phyloP scores from a whole-genome alignment of 2,113 vertebrate genomes.

The Mionectes macconnelli region DNA sequence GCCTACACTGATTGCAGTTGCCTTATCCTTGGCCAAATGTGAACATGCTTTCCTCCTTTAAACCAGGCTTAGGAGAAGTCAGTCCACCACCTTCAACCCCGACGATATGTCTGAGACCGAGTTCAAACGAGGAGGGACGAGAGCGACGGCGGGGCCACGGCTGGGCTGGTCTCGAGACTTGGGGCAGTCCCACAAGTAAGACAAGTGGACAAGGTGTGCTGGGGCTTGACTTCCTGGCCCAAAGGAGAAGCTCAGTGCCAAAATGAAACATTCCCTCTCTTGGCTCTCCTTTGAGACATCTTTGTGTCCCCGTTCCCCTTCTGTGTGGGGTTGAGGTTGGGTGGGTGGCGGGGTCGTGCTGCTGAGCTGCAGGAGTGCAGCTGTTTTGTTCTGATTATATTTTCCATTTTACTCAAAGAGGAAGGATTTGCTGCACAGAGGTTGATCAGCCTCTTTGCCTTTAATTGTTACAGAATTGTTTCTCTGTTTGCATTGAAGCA shows the following conservation, averaged over 20 bases:
- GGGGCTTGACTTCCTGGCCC: rapidly evolving
- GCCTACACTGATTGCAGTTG: background rate
- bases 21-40: background rate
- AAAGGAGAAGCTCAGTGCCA: background rate
- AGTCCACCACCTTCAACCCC: constrained; percentile 93
- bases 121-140: constrained; percentile 92
- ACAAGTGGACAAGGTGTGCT: background rate
- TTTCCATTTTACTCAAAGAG: background rate
- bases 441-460: background rate
- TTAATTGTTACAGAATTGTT: background rate
- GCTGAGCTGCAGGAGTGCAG: background rate
- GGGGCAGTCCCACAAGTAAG: constrained; percentile 85
- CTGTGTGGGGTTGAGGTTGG: background rate
- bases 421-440: background rate
- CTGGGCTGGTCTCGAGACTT: constrained; percentile 96
- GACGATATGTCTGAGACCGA: constrained; percentile 89
- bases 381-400: background rate
- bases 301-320: no score
- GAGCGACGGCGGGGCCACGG: constrained; percentile 92
- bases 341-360: background rate
- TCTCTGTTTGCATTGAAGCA: rapidly evolving
- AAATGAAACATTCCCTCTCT: background rate
- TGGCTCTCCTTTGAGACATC: background rate
- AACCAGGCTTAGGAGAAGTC: constrained; percentile 89
- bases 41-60: background rate